Evolutionary conservation across 1,140 invertebrate genomes (phyloP).

Genomic region (Fopius arisanus): DNA sequence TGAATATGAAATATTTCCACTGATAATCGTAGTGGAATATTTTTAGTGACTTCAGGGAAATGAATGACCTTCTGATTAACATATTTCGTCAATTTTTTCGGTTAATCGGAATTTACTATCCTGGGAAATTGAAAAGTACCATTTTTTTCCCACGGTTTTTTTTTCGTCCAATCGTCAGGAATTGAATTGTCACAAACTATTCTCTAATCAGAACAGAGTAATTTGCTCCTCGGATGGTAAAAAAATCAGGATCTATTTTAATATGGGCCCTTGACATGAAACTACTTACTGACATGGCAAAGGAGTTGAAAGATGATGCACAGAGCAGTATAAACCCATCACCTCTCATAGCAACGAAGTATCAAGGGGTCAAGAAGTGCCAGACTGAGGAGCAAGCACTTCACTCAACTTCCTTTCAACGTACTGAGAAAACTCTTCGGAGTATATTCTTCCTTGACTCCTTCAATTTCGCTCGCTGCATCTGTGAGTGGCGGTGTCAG

Average conservation of each 20-base stretch:
- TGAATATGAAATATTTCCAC: no score
- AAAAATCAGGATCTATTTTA: not conserved
- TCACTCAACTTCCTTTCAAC: constrained; percentile 7
- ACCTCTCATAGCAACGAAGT: constrained; percentile 12
- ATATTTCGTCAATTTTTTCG: no score
- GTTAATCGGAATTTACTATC: no score
- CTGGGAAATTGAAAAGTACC: no score
- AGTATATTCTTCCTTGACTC: constrained; percentile 4
- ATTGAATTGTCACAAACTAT: no score
- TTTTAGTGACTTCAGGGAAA: no score
- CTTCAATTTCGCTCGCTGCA: not conserved
- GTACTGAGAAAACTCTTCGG: not conserved
- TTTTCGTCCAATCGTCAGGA: no score
- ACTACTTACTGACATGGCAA: not conserved
- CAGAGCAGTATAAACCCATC: not conserved
- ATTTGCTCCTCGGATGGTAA: not conserved
- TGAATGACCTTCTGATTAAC: no score
- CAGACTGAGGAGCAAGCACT: constrained; percentile 29
- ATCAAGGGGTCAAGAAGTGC: constrained; percentile 31
- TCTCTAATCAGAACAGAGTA: no score
- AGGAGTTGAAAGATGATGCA: not conserved
- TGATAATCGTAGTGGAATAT: no score
- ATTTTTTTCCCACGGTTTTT: no score
- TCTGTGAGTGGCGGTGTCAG: not conserved
- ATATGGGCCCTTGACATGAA: not conserved